Evolutionary conservation across 2,888 invertebrate species (phyloP), one percentile per base, ranked within the genome.

Genomic region (Artemia sp.): DNA sequence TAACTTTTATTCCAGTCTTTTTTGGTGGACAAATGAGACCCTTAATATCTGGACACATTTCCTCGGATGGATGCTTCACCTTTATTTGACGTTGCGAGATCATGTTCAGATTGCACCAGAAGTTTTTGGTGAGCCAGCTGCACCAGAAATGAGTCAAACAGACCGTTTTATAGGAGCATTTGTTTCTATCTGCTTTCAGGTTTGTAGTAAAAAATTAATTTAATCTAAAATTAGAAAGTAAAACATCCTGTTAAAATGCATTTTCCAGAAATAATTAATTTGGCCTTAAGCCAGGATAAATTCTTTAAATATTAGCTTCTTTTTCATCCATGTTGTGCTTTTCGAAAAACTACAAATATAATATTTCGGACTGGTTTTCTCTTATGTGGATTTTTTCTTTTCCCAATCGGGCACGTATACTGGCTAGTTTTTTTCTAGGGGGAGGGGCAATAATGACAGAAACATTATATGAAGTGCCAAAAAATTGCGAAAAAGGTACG

Each of bases 21-120:
- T 95, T 80, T 89, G 92, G 87, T 92, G 93, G 92, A 94, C 91
- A 70, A 96, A 96, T 78, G 96, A 96, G 80, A 95, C 94, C 0
- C 85, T 96, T 77, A 96, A 96, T 77, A 94, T 96, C 77, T 96
- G 96, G 96, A 92, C 92, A 67, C 96, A 96, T 78, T 82, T 96
- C 11, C 72, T 79, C 51, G 90, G 90, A 11, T 88, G 89, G 81
- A 83, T 88, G 78, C 80, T 94, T 70, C 89, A 96, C 76, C 81
- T 90, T 72, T 86, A 86, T 68, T 81, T 94, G 74, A 89, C 92
- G 38, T 82, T 92, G 72, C 89, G 91, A 75, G 93, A 93, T 78
- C 82, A 89, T 76, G 85, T 84, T 75, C 64, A 58, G 24, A 58
- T 58, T 10, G 64, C 64, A 58, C 64, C 64, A 8, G 71, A 71